Conservation (phyloP, 2,888 invertebrate species). For the Phalera bucephala region DNA sequence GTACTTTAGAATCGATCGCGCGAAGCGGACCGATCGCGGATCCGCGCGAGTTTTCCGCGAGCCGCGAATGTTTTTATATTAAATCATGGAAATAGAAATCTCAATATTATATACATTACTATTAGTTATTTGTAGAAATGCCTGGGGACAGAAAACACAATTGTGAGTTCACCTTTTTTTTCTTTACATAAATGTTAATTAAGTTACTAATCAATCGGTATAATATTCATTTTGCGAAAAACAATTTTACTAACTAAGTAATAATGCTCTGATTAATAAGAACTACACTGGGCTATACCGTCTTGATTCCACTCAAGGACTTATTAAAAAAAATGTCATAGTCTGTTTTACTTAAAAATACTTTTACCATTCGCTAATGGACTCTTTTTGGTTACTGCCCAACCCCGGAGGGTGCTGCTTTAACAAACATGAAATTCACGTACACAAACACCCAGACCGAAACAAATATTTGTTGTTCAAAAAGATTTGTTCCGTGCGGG, state of each 20-base stretch:
- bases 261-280: conserved; percentile 4
- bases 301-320: no score
- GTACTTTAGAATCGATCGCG: conserved; percentile 62
- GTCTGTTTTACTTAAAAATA: no score
- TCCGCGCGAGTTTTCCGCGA: conserved; percentile 39
- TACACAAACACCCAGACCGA: no score
- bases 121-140: conserved; percentile 42
- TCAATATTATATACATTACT: conserved; percentile 45
- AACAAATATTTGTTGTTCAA: no score
- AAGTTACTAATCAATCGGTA: neutral
- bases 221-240: no score
- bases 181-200: conserved; percentile 3
- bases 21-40: conserved; percentile 60
- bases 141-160: conserved; percentile 53
- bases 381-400: no score
- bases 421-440: no score
- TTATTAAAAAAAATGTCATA: no score
- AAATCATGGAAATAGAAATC: conserved; percentile 60
- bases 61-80: conserved; percentile 51
- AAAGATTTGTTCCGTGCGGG: no score
- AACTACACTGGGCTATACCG: no score
- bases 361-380: no score
- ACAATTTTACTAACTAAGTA: conserved; percentile 2
- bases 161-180: conserved; percentile 47
- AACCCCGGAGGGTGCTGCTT: no score